These are phyloP conservation scores for Cromileptes altivelis DNA, from an alignment of 2,113 vertebrate species.

Conservation along the genomic window DNA sequence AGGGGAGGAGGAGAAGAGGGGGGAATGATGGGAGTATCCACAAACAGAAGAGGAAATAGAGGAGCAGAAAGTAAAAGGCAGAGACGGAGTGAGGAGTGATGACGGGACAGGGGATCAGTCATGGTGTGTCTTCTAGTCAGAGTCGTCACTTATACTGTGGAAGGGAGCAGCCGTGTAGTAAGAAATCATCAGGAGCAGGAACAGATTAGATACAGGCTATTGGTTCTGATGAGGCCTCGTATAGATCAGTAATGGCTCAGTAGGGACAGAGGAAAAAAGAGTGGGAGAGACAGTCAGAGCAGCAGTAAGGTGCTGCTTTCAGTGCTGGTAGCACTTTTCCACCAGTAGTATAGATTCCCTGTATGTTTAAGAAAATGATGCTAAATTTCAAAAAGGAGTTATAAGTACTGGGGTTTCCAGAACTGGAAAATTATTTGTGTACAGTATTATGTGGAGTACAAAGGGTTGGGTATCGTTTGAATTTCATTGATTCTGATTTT, in stretches of 20 bases:
- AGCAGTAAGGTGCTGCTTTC: slow-evolving; percentile 15
- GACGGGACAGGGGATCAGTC: slow-evolving; percentile 59
- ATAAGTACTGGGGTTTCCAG: no score
- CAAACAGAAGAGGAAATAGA: slow-evolving; percentile 28
- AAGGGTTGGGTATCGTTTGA: no score
- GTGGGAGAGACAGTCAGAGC: slow-evolving; percentile 36
- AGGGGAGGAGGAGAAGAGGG: neutral
- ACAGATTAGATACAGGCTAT: slow-evolving; percentile 79
- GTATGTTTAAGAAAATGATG: slow-evolving; percentile 10
- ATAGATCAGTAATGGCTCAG: slow-evolving; percentile 73
- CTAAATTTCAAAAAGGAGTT: neutral
- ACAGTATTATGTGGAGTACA: no score
- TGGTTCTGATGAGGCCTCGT: slow-evolving; percentile 75
- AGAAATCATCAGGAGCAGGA: slow-evolving; percentile 67
- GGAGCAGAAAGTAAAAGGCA: slow-evolving; percentile 14
- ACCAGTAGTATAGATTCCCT: slow-evolving; percentile 11
- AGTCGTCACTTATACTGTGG: slow-evolving; percentile 54
- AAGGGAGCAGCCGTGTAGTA: slow-evolving; percentile 54
- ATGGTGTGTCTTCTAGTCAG: slow-evolving; percentile 53
- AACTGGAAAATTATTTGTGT: no score
- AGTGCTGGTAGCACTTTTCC: neutral
- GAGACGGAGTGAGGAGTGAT: slow-evolving; percentile 19
- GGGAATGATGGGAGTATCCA: slow-evolving; percentile 2
- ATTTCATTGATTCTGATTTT: no score
- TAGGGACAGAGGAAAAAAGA: slow-evolving; percentile 29